These are phyloP conservation scores for Macquaria ambigua DNA, from an alignment of 2,113 vertebrate genomes.

Conservation along the genomic window DNA sequence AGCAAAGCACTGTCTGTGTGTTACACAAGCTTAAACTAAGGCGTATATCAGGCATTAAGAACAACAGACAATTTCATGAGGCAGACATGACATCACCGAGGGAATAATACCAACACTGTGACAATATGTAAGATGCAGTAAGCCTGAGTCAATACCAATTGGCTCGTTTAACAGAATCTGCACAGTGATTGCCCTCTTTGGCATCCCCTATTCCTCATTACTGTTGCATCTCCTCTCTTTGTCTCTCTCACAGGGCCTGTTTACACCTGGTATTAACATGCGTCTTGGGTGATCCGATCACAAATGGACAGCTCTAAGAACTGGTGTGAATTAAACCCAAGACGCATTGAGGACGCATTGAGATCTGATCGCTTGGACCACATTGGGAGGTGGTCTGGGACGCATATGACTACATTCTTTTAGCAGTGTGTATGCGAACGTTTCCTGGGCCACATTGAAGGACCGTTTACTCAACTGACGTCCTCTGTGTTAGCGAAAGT, in stretches of 20 bases:
- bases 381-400: too few species aligned
- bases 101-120: conserved; percentile 70
- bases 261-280: too few species aligned
- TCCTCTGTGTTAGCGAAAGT: too few species aligned
- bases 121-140: conserved; percentile 62
- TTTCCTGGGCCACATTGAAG: too few species aligned
- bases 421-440: too few species aligned
- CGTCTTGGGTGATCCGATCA: too few species aligned
- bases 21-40: conserved; percentile 60
- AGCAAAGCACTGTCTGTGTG: conserved; percentile 64
- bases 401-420: too few species aligned
- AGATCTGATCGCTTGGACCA: too few species aligned
- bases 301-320: too few species aligned
- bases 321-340: too few species aligned
- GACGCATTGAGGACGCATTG: too few species aligned
- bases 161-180: conserved; percentile 59
- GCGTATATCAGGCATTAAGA: conserved; percentile 45
- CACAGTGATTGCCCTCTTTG: conserved; percentile 49
- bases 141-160: conserved; percentile 61
- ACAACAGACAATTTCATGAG: conserved; percentile 68
- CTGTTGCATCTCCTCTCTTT: conserved; percentile 51
- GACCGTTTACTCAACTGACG: too few species aligned
- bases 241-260: conserved; percentile 43
- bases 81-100: conserved; percentile 74
- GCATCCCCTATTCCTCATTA: conserved; percentile 38